These are phyloP conservation scores for Dysdera silvatica DNA, from an alignment of 1,140 invertebrate genomes.

Conservation along the genomic window DNA sequence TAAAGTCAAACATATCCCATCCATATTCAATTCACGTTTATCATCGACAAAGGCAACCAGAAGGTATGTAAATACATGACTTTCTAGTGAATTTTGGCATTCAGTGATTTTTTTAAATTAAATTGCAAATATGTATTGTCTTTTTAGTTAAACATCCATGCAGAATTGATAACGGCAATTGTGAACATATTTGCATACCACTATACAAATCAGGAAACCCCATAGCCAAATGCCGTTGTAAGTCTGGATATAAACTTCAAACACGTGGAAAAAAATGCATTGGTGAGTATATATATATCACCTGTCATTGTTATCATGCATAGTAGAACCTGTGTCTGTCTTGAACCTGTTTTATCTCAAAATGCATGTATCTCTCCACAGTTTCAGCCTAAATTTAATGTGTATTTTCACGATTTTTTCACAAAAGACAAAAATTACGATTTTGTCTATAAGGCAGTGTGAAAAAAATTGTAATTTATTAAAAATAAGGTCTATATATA, in stretches of 20 bases:
- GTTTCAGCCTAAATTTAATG: no score
- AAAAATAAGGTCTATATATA: no score
- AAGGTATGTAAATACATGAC: constrained; percentile 44
- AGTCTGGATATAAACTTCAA: constrained; percentile 55
- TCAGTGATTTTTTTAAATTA: not conserved
- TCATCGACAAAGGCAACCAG: constrained; percentile 64
- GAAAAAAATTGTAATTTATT: no score
- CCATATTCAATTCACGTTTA: constrained; percentile 60
- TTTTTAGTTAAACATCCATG: constrained; percentile 42
- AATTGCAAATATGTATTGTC: no score
- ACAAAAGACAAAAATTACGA: no score
- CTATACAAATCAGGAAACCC: constrained; percentile 50
- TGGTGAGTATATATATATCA: constrained; percentile 46
- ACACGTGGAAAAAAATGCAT: constrained; percentile 52
- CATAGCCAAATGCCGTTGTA: constrained; percentile 58
- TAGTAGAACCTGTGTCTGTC: not conserved
- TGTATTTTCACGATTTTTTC: no score
- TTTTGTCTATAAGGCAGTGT: no score
- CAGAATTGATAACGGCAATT: constrained; percentile 46
- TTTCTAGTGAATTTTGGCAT: not conserved
- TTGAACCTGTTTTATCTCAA: not conserved
- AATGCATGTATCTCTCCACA: no score
- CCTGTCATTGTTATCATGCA: constrained; percentile 12
- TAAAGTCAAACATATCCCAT: constrained; percentile 47
- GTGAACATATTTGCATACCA: constrained; percentile 49